Base-by-base conservation (phyloP, 2,113 vertebrate genomes). In the Melanerpes formicivorus region DNA sequence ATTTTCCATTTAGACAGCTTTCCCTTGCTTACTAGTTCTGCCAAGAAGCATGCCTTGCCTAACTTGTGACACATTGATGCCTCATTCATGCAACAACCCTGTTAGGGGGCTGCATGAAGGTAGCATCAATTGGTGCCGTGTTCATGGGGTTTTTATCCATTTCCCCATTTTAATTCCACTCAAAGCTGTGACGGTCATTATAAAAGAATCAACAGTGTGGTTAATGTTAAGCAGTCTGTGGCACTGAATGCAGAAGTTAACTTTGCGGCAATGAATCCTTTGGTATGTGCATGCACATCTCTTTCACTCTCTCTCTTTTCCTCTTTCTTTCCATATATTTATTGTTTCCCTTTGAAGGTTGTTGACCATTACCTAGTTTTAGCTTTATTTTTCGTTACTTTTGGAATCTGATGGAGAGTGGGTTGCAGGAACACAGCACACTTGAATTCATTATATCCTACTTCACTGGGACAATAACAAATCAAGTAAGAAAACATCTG, bases 401-500 rank as follows among this genome's bases (percentile, higher is more conserved):
- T 77, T 72, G 70, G 78, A 80, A 70, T 90, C 75, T 84, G 78
- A 90, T 76, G 50, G 67, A 66, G 65, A 87, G 50, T 62, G 42
- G 30, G 30, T 60, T 95, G 82, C 10, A 8, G 71, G 80, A 85
- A 67, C 69, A 77, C 9, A 76, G 59, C 58, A 59, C 32, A 17
- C 18, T 6, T 91, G 86, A 87, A 76, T 95, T 87, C 84, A 58
- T 90, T n/a, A 11, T 52, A 65, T 84, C 73, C 64, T 82, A 90
- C 79, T 91, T 80, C 79, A 75, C 70, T 42, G 54, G 79, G 83
- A 70, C 19, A 7, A 21, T 46, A 73, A 75, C 80, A 88, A 90
- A 94, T 93, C 58, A 84, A 95, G 60, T 83, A 29, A 70, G 73
- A 56, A 94, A 91, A 82, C 14, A 86, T 14, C 70, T 71, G 40